A percentile compares a stretch with the other conserved stretches of the same genome.
phyloP scores from a whole-genome alignment of 2,113 vertebrate genomes.

The Theristicus caerulescens region DNA sequence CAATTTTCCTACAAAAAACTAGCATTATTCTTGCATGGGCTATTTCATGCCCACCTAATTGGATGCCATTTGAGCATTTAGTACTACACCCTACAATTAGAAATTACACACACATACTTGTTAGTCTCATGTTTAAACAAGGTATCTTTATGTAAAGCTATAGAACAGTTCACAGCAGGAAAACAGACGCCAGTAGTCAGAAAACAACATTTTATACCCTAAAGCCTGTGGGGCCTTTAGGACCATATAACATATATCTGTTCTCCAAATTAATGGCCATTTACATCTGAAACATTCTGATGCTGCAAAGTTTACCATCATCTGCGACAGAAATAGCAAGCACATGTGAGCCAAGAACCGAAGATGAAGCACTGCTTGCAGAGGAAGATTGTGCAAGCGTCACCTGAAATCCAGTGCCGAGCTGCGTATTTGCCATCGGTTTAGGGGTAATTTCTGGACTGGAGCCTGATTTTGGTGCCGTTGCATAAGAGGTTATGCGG shows the following conservation, averaged over 20 bases:
- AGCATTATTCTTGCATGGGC: background rate
- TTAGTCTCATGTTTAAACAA: background rate
- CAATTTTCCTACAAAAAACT: background rate
- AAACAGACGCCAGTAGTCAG: background rate
- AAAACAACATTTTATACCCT: background rate
- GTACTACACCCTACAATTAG: background rate
- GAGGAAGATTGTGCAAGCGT: background rate
- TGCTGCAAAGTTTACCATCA: background rate
- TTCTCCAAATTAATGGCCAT: background rate
- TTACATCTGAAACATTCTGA: background rate
- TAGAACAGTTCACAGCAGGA: background rate
- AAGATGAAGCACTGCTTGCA: background rate
- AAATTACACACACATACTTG: background rate
- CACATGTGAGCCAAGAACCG: background rate
- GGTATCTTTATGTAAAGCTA: background rate
- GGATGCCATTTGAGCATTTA: background rate
- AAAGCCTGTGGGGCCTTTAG: constrained; percentile 54
- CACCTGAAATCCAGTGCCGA: background rate
- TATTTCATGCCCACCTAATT: background rate
- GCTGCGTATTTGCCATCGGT: background rate
- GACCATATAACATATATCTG: constrained; percentile 17
- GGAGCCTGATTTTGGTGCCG: background rate
- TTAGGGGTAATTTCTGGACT: background rate
- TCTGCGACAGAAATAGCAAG: background rate
- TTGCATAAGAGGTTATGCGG: background rate